Evolutionary conservation across 2,113 vertebrate genomes (phyloP).

Genomic region (Ailuropoda melanoleuca): DNA sequence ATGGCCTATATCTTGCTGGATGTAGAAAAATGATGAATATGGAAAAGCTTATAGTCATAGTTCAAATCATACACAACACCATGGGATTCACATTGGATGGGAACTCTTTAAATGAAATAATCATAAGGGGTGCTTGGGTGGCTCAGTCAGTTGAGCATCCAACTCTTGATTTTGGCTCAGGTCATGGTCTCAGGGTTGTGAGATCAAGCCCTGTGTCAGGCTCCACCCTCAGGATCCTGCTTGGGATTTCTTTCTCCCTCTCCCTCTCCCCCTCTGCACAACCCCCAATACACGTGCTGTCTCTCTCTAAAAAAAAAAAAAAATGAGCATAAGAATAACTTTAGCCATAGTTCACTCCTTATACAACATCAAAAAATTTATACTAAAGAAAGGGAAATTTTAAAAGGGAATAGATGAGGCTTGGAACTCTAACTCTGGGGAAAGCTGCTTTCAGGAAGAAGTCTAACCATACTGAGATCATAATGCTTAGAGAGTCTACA

Average conservation of each 20-base stretch:
- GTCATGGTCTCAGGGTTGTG: background rate
- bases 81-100: background rate
- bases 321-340: background rate
- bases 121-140: background rate
- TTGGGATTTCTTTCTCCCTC: background rate
- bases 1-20: background rate
- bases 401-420: background rate
- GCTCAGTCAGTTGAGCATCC: background rate
- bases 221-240: background rate
- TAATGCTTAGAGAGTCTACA: background rate
- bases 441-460: background rate
- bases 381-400: background rate
- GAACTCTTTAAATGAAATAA: slow-evolving; percentile 17
- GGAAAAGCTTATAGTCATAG: background rate
- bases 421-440: background rate
- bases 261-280: background rate
- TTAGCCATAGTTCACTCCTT: background rate
- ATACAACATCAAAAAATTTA: background rate
- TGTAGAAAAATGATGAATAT: background rate
- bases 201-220: background rate
- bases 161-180: too few relatives aligned
- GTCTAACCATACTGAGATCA: background rate
- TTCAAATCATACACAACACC: background rate
- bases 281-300: background rate
- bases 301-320: background rate